These are phyloP conservation scores for Habroteleia sp. DNA, from an alignment of 2,888 invertebrate genomes.

Conservation along the genomic window DNA sequence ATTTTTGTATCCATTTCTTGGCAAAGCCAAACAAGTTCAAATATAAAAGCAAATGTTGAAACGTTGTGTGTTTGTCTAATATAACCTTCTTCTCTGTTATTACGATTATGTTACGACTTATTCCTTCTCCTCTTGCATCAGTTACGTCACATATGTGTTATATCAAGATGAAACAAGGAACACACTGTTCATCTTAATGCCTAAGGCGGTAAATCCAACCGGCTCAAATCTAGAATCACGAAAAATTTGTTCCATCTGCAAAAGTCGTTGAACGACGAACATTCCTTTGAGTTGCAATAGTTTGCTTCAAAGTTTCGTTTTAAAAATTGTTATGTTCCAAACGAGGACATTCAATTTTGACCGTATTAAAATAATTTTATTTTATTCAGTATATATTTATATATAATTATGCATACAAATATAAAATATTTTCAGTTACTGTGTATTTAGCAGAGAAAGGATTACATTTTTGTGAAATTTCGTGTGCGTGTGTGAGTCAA, in stretches of 20 bases:
- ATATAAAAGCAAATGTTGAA: conserved; percentile 8
- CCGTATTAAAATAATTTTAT: too few species aligned
- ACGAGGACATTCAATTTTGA: too few species aligned
- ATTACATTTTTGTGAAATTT: too few species aligned
- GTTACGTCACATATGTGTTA: conserved; percentile 52
- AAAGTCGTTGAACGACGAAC: conserved; percentile 12
- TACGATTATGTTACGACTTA: conserved; percentile 40
- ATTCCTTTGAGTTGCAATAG: too few species aligned
- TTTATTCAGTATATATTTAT: too few species aligned
- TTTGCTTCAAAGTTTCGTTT: too few species aligned
- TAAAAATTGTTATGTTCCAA: too few species aligned
- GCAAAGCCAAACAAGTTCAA: background rate
- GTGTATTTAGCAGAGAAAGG: background rate
- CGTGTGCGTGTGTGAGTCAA: background rate
- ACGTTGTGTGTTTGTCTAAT: conserved; percentile 22
- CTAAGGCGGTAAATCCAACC: conserved; percentile 20
- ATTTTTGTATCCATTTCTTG: too few species aligned
- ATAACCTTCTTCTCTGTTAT: conserved; percentile 13
- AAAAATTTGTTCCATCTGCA: conserved; percentile 14
- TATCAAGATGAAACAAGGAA: conserved; percentile 56
- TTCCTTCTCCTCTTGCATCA: conserved; percentile 26
- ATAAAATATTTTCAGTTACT: too few species aligned
- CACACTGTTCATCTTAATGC: conserved; percentile 44
- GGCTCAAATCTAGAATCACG: conserved; percentile 23
- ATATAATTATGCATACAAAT: too few species aligned